Conservation (phyloP, 1,140 invertebrate genomes). For the Zaprionus tsacasi region DNA sequence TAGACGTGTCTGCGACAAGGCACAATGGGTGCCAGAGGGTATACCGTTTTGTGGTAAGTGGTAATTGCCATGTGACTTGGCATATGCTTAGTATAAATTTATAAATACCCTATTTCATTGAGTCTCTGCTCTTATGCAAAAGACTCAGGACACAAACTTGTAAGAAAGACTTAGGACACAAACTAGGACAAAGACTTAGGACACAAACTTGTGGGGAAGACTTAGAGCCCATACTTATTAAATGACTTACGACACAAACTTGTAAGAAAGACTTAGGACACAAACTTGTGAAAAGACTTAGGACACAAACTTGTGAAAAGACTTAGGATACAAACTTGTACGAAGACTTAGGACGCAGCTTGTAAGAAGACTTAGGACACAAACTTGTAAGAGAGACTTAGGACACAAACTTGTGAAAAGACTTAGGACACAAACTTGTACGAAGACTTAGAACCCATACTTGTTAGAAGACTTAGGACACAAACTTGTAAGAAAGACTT, state of each 20-base stretch:
- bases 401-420: neutral
- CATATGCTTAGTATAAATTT: neutral
- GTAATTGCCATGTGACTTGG: neutral
- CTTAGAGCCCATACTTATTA: neutral
- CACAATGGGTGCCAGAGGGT: conserved; percentile 94
- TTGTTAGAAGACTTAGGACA: too few relatives aligned
- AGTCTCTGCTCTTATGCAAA: neutral
- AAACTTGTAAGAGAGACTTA: neutral
- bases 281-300: neutral
- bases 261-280: neutral
- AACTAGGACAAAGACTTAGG: neutral
- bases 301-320: neutral
- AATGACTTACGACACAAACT: neutral
- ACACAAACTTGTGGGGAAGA: neutral
- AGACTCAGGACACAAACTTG: neutral
- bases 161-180: neutral
- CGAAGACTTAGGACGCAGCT: neutral
- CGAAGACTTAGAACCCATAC: neutral
- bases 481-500: neutral
- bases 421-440: neutral
- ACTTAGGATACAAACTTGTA: neutral
- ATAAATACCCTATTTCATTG: neutral
- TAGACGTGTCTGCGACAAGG: conserved; percentile 91
- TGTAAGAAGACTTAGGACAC: too few relatives aligned
- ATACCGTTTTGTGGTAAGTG: conserved; percentile 97